phyloP scores from a whole-genome alignment of 2,888 invertebrate species.

The Frankliniella fusca region DNA sequence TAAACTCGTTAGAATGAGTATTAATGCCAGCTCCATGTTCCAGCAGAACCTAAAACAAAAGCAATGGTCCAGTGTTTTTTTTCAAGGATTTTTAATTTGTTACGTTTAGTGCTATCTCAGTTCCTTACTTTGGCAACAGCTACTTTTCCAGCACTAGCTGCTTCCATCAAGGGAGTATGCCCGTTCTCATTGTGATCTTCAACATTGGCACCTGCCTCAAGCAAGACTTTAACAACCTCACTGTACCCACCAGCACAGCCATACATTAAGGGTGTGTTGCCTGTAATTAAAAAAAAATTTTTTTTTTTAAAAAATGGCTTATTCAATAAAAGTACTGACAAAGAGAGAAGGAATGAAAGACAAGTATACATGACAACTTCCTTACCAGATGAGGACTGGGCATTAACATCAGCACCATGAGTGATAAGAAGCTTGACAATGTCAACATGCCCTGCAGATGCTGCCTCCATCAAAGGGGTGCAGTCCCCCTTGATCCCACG shows the following conservation, averaged over 20 bases:
- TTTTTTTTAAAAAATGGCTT: no score
- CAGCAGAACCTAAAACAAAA: constrained; percentile 62
- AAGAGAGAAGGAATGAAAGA: constrained; percentile 1
- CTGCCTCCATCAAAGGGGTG: constrained; percentile 97
- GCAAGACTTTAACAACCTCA: constrained; percentile 82
- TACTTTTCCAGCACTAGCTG: constrained; percentile 92
- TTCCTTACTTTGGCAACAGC: constrained; percentile 72
- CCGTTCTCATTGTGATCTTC: constrained; percentile 99
- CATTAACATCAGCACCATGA: constrained; percentile 90
- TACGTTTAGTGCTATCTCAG: no score
- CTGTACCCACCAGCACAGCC: constrained; percentile 93
- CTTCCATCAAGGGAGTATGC: constrained; percentile 99
- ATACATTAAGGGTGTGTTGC: constrained; percentile 95
- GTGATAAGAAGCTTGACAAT: constrained; percentile 83
- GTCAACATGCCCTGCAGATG: constrained; percentile 88
- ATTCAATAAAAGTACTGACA: background rate
- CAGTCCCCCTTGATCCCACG: constrained; percentile 95
- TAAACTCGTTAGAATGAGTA: constrained; percentile 98
- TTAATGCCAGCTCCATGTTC: constrained; percentile 96
- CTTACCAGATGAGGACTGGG: constrained; percentile 78
- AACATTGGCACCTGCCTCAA: constrained; percentile 88
- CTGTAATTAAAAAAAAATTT: constrained; percentile 50
- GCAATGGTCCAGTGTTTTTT: background rate
- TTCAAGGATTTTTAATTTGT: no score
- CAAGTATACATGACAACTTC: background rate